A percentile compares a stretch with the other conserved stretches of the same genome.
These are phyloP conservation scores for Clistopyga incitator DNA, from an alignment of 2,888 invertebrate species.

Conservation along the genomic window DNA sequence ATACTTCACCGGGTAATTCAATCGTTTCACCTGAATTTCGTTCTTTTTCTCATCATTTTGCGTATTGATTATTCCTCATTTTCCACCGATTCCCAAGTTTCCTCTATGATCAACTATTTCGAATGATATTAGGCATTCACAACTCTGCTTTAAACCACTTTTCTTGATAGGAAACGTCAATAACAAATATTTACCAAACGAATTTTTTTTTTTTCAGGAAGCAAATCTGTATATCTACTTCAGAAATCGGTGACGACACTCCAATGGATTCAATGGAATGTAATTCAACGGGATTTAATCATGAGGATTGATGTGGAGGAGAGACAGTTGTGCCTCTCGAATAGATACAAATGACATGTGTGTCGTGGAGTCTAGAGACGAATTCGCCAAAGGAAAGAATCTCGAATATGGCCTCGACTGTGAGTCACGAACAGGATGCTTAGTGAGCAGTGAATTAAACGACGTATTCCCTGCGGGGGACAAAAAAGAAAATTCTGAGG, in stretches of 20 bases:
- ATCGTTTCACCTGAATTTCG: neutral
- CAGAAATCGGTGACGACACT: neutral
- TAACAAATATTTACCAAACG: no score
- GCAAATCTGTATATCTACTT: neutral
- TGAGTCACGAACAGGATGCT: constrained; percentile 1
- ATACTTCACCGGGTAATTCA: neutral
- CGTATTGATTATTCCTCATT: no score
- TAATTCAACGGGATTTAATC: neutral
- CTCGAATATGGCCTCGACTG: constrained; percentile 4
- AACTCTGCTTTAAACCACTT: no score
- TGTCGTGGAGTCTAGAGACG: neutral
- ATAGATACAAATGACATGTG: neutral
- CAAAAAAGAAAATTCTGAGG: constrained; percentile 3
- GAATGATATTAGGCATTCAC: no score
- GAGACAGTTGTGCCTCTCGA: neutral
- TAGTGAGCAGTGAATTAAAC: neutral
- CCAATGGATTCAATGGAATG: neutral
- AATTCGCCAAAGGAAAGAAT: constrained; percentile 16
- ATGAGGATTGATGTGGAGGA: neutral
- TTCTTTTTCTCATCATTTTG: neutral
- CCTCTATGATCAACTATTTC: no score
- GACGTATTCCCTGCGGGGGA: neutral
- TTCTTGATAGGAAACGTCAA: no score
- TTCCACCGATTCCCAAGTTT: no score
- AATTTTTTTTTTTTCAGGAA: no score